A percentile compares a stretch with the other conserved stretches of the same genome.
These are phyloP conservation scores for Gopherus flavomarginatus DNA, from an alignment of 2,113 vertebrate genomes.

Conservation along the genomic window DNA sequence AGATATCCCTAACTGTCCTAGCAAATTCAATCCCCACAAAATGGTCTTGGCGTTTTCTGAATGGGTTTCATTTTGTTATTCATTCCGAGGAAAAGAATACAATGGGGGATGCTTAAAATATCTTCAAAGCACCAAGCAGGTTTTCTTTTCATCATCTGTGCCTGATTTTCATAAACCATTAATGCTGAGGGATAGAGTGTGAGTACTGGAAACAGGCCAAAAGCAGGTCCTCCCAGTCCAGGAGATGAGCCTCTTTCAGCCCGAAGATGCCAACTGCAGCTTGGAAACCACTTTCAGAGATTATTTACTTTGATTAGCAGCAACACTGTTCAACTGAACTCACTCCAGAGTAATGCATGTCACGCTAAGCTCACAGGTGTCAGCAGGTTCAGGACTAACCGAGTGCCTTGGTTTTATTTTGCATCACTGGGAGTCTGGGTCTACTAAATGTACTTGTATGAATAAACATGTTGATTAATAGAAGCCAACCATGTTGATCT, in stretches of 20 bases:
- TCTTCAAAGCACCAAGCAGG: not conserved
- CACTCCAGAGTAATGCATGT: accelerated
- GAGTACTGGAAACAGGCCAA: not conserved
- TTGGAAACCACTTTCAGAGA: not conserved
- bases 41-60: not conserved
- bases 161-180: not conserved
- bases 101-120: not conserved
- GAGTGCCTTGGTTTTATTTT: too few relatives aligned
- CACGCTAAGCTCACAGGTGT: not conserved
- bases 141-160: not conserved
- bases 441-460: not conserved
- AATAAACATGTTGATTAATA: not conserved
- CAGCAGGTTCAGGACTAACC: too few relatives aligned
- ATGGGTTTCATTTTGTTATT: too few relatives aligned
- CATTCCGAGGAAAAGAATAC: too few relatives aligned
- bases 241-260: not conserved
- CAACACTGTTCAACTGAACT: accelerated
- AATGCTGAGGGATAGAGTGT: accelerated
- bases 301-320: not conserved
- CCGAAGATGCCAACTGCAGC: not conserved
- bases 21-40: not conserved
- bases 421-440: not conserved
- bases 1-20: not conserved
- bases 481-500: not conserved
- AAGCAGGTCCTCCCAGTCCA: not conserved